phyloP scores from a whole-genome alignment of 2,888 invertebrate genomes.

The Chrysotoxum bicinctum region DNA sequence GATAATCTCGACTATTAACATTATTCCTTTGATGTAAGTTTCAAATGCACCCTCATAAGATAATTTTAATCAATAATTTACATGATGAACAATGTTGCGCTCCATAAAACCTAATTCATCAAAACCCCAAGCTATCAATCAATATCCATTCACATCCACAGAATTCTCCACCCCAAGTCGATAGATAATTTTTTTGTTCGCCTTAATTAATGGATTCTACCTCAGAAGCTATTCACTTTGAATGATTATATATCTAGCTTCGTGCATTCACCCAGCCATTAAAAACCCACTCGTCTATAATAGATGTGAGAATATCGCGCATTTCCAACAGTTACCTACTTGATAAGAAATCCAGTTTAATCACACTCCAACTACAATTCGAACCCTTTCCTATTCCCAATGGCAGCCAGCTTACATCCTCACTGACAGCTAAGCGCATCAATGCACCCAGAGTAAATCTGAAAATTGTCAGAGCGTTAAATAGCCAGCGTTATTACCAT shows the following conservation, averaged over 20 bases:
- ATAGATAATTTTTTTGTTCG: not conserved
- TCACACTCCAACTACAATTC: constrained; percentile 1
- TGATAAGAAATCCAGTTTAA: constrained; percentile 38
- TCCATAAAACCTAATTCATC: not conserved
- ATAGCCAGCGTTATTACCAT: constrained; percentile 42
- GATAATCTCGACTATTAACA: too few relatives aligned
- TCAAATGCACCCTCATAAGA: too few relatives aligned
- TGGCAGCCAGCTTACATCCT: not conserved
- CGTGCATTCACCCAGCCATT: not conserved
- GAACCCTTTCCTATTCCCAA: not conserved
- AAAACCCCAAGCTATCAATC: constrained; percentile 1
- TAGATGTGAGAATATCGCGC: not conserved
- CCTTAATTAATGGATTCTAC: constrained; percentile 3
- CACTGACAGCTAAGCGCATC: constrained; percentile 40
- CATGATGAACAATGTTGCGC: not conserved
- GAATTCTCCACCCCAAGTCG: not conserved
- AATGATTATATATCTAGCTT: not conserved
- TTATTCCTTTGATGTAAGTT: too few relatives aligned
- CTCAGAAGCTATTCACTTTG: not conserved
- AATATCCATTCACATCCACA: not conserved
- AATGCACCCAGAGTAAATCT: not conserved
- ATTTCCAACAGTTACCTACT: constrained; percentile 27
- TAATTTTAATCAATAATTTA: not conserved
- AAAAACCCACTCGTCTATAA: not conserved
- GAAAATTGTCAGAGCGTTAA: constrained; percentile 30